Evolutionary conservation across 35 echinoderm and acorn worm species (phyloP), one percentile per base, ranked within the genome.

Genomic region (Amphiura filiformis): DNA sequence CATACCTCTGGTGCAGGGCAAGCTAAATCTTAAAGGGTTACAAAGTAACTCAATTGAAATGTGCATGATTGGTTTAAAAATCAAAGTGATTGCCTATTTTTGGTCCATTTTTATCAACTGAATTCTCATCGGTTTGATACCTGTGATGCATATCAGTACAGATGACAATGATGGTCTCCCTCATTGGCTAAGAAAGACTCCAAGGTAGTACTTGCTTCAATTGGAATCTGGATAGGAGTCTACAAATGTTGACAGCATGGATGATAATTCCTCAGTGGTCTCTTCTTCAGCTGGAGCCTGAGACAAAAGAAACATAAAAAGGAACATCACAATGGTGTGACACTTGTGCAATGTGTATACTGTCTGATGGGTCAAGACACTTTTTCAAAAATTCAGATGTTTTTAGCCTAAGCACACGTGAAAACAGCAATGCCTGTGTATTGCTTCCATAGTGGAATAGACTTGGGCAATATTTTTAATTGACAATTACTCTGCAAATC

Each of bases 241-340:
- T 31, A 91, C 82, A 77, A 91, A 91, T 47, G 65, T 84, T 57
- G 89, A 75, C 42, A 91, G 65, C 89, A 91, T 91, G 20, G 76
- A 41, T 35, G 38, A 38, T 0, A 42, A 28, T 38, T 91, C 82
- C 0, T 80, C 89, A 0, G 44, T 56, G 30, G 34, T 70, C 3
- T 32, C 40, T 57, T 91, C 82, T 56, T 49, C 37, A 32, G 32
- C 82, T 78, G 31, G 1, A 38, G 30, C 11, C n/a, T 84, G 12
- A 26, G 31, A 75, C 0, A 78, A 89, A 37, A 37, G 42, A 52
- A 28, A 39, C 14, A 88, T 26, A 76, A 78, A 80, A 80, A 57
- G 37, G 4, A 26, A 41, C 23, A 52, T 22, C 15, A 42, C 37
- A 26, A 82, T 13, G 0, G 57, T 9, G 31, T 34, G 1, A 2